Conservation (phyloP, 2,113 vertebrate genomes). For the Echinops telfairi region DNA sequence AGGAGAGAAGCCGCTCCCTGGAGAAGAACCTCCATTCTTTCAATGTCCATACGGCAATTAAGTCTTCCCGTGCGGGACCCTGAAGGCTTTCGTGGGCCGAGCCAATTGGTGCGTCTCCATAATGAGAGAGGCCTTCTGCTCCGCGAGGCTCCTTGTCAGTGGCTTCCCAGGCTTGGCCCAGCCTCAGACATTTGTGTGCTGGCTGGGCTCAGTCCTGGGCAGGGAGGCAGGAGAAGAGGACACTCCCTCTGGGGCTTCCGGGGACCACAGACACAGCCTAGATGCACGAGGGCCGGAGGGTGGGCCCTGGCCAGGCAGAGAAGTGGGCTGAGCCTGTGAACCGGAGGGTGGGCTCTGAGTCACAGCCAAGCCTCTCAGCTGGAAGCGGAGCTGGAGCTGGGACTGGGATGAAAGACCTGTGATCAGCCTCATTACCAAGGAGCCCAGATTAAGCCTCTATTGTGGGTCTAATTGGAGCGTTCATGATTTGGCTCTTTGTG, state of each 20-base stretch:
- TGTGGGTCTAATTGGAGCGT: constrained; percentile 86
- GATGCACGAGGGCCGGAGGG: no score
- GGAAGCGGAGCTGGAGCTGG: constrained; percentile 70
- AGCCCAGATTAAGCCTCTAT: constrained; percentile 86
- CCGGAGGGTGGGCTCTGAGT: constrained; percentile 53
- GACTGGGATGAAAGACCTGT: constrained; percentile 79
- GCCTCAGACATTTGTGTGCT: fast-evolving
- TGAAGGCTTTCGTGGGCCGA: constrained; percentile 82
- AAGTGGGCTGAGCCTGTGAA: not conserved
- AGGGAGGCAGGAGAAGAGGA: fast-evolving
- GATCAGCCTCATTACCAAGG: constrained; percentile 83
- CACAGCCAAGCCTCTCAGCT: constrained; percentile 63
- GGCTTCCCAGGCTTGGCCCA: not conserved
- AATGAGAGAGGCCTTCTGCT: constrained; percentile 83
- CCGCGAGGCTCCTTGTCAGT: constrained; percentile 75
- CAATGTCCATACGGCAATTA: constrained; percentile 87
- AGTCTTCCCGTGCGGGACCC: constrained; percentile 83
- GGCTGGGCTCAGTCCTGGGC: constrained; percentile 70
- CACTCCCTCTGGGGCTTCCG: not conserved
- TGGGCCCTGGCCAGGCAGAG: not conserved
- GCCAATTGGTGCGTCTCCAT: constrained; percentile 83
- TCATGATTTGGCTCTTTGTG: constrained; percentile 84
- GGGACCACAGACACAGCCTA: not conserved
- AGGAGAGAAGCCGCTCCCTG: constrained; percentile 79
- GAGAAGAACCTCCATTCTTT: constrained; percentile 85